These are phyloP conservation scores for Sphaerophoria rueppellii DNA, from an alignment of 2,888 invertebrate species.

Conservation along the genomic window DNA sequence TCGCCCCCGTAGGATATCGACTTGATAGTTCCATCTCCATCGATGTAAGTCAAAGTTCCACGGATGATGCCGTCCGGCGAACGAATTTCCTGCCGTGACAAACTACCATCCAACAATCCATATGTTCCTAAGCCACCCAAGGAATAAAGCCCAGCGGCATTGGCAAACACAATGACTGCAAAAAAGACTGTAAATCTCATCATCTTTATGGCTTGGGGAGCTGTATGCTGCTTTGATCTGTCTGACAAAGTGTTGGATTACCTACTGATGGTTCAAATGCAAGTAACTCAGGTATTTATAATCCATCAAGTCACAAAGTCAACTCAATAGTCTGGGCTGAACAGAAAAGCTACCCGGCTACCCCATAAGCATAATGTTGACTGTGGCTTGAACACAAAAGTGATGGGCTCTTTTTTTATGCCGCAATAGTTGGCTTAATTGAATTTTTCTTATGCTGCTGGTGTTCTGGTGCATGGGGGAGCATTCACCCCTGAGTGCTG, in stretches of 20 bases:
- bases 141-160: constrained; percentile 41
- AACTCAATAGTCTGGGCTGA: too few species aligned
- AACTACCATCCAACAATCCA: constrained; percentile 49
- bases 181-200: constrained; percentile 43
- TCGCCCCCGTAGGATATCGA: constrained; percentile 76
- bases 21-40: constrained; percentile 77
- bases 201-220: constrained; percentile 44
- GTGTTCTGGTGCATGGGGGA: constrained; percentile 11
- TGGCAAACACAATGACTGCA: constrained; percentile 36
- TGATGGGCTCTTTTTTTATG: constrained; percentile 33
- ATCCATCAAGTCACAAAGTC: constrained; percentile 12
- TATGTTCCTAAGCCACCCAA: constrained; percentile 39
- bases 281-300: constrained; percentile 61
- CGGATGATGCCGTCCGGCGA: constrained; percentile 75
- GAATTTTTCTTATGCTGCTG: not conserved
- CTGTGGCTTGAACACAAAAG: not conserved
- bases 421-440: constrained; percentile 5
- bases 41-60: constrained; percentile 79
- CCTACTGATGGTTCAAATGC: constrained; percentile 52
- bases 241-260: constrained; percentile 57
- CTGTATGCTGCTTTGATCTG: constrained; percentile 42
- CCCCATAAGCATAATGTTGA: not conserved
- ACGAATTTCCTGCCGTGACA: constrained; percentile 56
- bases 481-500: constrained; percentile 38
- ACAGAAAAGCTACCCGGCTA: not conserved